phyloP scores from a whole-genome alignment of 2,797 vertebrate genomes.

The Lepus townsendii region DNA sequence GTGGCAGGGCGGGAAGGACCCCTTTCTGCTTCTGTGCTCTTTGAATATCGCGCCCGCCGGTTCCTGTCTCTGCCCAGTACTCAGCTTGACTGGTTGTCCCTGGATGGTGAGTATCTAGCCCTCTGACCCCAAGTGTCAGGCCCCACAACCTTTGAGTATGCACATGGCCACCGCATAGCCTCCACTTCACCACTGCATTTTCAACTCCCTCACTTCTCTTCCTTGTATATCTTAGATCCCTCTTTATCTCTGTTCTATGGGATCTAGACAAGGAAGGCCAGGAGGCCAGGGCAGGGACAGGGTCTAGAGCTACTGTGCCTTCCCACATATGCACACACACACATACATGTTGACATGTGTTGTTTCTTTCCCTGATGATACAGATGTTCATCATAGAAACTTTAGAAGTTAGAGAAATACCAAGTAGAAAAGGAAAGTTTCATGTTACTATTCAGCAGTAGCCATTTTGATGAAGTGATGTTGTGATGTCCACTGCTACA shows the following conservation, averaged over 20 bases:
- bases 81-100: conserved; percentile 95
- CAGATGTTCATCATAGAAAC: background rate
- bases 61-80: conserved; percentile 93
- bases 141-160: background rate
- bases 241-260: background rate
- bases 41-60: conserved; percentile 95
- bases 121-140: background rate
- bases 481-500: background rate
- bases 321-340: too few species aligned
- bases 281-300: background rate
- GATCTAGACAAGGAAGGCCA: background rate
- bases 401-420: conserved; percentile 31
- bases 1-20: conserved; percentile 90
- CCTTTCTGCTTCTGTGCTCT: conserved; percentile 92
- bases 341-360: background rate
- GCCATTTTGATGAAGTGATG: too few species aligned
- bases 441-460: background rate
- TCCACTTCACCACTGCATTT: background rate
- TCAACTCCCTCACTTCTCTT: background rate
- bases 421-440: conserved; percentile 1
- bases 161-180: background rate
- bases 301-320: background rate
- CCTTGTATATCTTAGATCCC: background rate
- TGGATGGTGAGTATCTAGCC: conserved; percentile 91
- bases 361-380: background rate